Evolutionary conservation across 37 sponge, comb jelly and placozoan species (phyloP).

Genomic region (Hormiphora californensis): DNA sequence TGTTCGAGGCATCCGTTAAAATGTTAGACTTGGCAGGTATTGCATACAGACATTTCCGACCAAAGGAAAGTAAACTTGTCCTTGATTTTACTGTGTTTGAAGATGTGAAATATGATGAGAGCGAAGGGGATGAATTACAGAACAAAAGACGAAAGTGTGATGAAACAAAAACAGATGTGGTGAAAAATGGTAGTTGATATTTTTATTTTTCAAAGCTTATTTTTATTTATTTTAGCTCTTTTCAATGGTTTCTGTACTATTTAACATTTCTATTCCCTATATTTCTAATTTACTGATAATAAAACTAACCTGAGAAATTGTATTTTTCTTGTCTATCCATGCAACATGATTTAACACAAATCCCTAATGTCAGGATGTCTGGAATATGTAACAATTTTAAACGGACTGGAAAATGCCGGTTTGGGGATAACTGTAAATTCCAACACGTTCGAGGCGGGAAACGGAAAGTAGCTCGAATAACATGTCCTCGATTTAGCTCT

Average conservation of each 20-base stretch:
- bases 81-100: neutral
- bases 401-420: neutral
- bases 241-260: too few species aligned
- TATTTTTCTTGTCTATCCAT: too few species aligned
- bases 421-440: slow-evolving; percentile 36
- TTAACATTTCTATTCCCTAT: too few species aligned
- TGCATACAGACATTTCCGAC: slow-evolving; percentile 62
- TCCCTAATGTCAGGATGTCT: too few species aligned
- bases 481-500: neutral
- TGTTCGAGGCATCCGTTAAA: slow-evolving; percentile 65
- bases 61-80: slow-evolving; percentile 55
- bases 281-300: too few species aligned
- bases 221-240: too few species aligned
- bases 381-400: slow-evolving; percentile 9
- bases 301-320: too few species aligned
- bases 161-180: too few species aligned
- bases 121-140: neutral
- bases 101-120: neutral
- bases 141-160: too few species aligned
- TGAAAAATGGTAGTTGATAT: too few species aligned
- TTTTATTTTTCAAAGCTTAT: too few species aligned
- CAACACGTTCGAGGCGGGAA: slow-evolving; percentile 6
- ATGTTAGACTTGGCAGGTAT: slow-evolving; percentile 81
- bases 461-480: neutral
- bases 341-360: too few species aligned